These are phyloP conservation scores for Agapornis roseicollis DNA, from an alignment of 2,113 vertebrate species.

Conservation along the genomic window DNA sequence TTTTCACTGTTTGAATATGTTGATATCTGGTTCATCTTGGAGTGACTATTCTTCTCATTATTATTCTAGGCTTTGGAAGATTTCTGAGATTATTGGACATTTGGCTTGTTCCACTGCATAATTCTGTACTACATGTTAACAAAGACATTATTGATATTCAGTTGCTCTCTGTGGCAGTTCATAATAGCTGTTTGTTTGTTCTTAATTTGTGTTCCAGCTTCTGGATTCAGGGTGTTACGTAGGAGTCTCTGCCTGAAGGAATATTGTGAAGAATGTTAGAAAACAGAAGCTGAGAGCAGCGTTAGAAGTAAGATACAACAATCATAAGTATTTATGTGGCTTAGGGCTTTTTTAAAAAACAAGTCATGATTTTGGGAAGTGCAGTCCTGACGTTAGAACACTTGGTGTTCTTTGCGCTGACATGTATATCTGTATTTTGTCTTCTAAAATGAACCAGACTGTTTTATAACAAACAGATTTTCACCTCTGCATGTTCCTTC, in stretches of 20 bases:
- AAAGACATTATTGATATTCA: neutral
- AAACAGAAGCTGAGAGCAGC: neutral
- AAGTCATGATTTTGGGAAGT: neutral
- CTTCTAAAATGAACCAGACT: neutral
- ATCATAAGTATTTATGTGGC: neutral
- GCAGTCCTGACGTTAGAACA: neutral
- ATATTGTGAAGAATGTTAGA: neutral
- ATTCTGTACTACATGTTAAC: neutral
- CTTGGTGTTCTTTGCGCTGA: neutral
- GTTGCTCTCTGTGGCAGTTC: neutral
- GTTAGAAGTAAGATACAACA: neutral
- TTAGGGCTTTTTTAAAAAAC: neutral
- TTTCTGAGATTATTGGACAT: neutral
- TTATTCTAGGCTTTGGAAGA: neutral
- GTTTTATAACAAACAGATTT: neutral
- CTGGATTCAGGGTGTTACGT: neutral
- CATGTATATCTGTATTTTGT: neutral
- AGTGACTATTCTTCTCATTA: neutral
- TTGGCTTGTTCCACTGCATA: neutral
- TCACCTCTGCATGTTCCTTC: neutral
- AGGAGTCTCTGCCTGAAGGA: neutral
- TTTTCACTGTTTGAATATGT: neutral
- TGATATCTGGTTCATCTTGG: neutral
- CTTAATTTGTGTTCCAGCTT: neutral
- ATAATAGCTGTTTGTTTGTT: neutral